These are phyloP conservation scores for Silurus lanzhouensis DNA, from an alignment of 2,797 vertebrate genomes.

Conservation along the genomic window DNA sequence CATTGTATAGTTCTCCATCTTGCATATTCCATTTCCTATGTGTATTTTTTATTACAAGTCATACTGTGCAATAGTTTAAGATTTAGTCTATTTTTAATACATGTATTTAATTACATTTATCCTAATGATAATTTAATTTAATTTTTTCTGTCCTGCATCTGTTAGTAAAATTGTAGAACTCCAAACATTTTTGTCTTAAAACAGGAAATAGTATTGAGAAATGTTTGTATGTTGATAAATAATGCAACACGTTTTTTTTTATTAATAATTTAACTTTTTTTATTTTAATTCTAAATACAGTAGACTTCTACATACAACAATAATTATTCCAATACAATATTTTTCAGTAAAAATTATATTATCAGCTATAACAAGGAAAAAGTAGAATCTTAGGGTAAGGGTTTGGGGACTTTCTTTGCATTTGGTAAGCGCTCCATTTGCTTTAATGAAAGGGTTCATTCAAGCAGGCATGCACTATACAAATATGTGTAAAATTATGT, in stretches of 20 bases:
- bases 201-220: background rate
- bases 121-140: background rate
- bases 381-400: background rate
- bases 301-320: background rate
- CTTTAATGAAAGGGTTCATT: background rate
- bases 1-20: slow-evolving; percentile 7
- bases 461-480: background rate
- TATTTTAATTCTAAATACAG: background rate
- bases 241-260: background rate
- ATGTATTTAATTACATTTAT: background rate
- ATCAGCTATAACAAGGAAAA: background rate
- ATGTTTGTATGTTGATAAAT: background rate
- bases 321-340: too few relatives aligned
- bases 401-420: background rate
- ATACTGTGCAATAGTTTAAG: background rate
- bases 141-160: background rate
- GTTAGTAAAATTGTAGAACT: background rate
- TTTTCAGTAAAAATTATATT: background rate
- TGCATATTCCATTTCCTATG: background rate
- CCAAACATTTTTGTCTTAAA: background rate
- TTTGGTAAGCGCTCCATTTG: background rate
- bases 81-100: background rate
- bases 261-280: background rate
- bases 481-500: background rate
- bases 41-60: background rate